Percentiles rank a stretch among this genome's conserved stretches.
These are phyloP conservation scores for Phalangium opilio DNA, from an alignment of 2,888 invertebrate genomes.

Conservation along the genomic window DNA sequence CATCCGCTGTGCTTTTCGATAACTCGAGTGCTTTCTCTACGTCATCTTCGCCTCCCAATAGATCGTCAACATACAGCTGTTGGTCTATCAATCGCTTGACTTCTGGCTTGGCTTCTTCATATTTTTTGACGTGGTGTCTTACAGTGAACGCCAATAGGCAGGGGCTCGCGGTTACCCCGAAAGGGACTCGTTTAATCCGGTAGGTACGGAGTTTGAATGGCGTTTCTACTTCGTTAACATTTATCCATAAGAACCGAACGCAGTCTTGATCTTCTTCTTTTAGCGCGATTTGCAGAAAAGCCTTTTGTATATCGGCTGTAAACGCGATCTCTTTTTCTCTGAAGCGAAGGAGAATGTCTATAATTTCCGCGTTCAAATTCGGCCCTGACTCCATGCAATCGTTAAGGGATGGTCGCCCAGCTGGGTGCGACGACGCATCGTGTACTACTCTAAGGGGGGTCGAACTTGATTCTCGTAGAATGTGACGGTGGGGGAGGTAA, in stretches of 20 bases:
- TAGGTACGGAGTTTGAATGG: no score
- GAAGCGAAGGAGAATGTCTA: conserved; percentile 2
- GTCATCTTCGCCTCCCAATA: neutral
- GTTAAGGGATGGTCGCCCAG: conserved; percentile 5
- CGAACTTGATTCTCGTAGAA: no score
- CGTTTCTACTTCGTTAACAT: no score
- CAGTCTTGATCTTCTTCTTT: conserved; percentile 5
- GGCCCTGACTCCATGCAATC: conserved; percentile 4
- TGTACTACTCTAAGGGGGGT: conserved; percentile 4
- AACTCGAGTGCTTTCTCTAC: neutral
- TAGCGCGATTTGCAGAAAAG: conserved; percentile 7
- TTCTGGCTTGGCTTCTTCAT: neutral
- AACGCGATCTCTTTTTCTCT: conserved; percentile 13
- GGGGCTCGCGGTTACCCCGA: neutral
- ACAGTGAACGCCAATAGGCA: conserved; percentile 1
- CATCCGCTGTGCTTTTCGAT: neutral
- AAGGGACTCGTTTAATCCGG: neutral
- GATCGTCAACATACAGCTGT: conserved; percentile 3
- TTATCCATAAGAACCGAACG: conserved; percentile 7
- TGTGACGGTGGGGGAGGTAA: no score
- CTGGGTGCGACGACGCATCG: conserved; percentile 7
- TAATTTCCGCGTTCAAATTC: conserved; percentile 3
- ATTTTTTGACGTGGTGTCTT: conserved; percentile 2
- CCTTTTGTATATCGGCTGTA: conserved; percentile 9
- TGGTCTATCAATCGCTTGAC: no score